Evolutionary conservation across 2,797 vertebrate genomes (phyloP), one percentile per base, ranked within the genome.

Genomic region (Sparidentex hasta): DNA sequence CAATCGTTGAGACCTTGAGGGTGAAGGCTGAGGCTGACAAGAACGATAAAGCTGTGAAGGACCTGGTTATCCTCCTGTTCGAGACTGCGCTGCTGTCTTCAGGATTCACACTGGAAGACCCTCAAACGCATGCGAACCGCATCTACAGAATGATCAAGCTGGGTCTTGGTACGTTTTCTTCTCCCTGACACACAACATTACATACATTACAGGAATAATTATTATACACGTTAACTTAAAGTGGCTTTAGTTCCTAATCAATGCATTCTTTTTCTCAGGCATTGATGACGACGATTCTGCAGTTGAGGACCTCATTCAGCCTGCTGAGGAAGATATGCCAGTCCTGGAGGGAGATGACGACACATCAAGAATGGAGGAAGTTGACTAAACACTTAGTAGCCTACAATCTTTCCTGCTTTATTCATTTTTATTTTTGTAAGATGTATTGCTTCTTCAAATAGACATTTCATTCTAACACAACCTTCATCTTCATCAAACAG

Each of bases 131-230:
- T 4, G 96, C 98, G 18, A 99, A 99, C 90, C 96, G 98, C 81
- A 98, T 99, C 82, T 99, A 99, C 65, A 97, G 98, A 80, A 99
- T 99, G 98, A 99, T 98, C 93, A 98, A 98, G 61, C 97, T 99
- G 0, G 98, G 98, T 13, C 94, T 99, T 55, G 98, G 98, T 99
- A 83, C 77, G 96, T 84, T 54, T 27, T 55, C 18, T 51, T 47
- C 11, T 44, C 12, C 2, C 12, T 47, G 21, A 47, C 47, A 18
- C 3, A 12, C 51, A 12, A 71, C 25, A 33, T 66, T 18, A 16
- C 23, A 62, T n/a, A 14, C 5, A 25, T 57, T 25, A 59, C 41
- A 62, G 2, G 8, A 75, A 50, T 65, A n/a, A 2, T 46, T 23
- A 46, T 65, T 46, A 44, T 21, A 21, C 5, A 52, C n/a, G 1